Conservation (phyloP, 2,797 vertebrate genomes). For the Phrynocephalus forsythii region DNA sequence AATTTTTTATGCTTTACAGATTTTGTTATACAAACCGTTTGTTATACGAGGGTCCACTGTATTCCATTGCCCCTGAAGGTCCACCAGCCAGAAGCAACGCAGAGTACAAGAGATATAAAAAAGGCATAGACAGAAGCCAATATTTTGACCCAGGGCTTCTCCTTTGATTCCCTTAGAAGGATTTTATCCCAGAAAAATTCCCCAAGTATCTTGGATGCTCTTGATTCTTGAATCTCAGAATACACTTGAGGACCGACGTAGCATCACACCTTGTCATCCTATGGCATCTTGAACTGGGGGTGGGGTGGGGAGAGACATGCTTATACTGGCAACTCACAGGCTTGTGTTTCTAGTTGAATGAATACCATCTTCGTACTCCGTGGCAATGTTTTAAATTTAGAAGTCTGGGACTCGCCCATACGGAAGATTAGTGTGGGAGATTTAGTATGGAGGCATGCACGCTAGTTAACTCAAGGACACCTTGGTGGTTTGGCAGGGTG, state of each 20-base stretch:
- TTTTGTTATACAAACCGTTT: too few relatives aligned
- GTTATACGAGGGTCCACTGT: too few relatives aligned
- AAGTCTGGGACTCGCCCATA: constrained; percentile 17
- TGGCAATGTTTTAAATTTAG: constrained; percentile 5
- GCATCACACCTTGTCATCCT: constrained; percentile 4
- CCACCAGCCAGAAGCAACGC: neutral
- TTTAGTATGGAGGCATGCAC: constrained; percentile 22
- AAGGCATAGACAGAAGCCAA: neutral
- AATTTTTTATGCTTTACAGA: too few relatives aligned
- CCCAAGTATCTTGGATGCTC: constrained; percentile 1
- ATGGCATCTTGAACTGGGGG: neutral
- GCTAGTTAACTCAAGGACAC: constrained; percentile 22
- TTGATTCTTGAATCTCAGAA: constrained; percentile 10
- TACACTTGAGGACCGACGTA: neutral
- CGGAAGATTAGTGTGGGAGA: neutral
- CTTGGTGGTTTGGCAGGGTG: constrained; percentile 15
- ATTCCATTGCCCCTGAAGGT: neutral
- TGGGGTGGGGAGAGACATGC: too few relatives aligned
- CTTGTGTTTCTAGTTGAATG: constrained; percentile 31
- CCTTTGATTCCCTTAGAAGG: neutral
- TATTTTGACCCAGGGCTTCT: neutral
- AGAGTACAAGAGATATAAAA: neutral
- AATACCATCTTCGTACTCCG: constrained; percentile 16
- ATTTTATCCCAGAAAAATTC: constrained; percentile 11
- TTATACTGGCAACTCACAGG: constrained; percentile 22